Percentiles rank a stretch among this genome's conserved stretches.
Conservation (phyloP, 2,113 vertebrate species). For the Cygnus atratus region DNA sequence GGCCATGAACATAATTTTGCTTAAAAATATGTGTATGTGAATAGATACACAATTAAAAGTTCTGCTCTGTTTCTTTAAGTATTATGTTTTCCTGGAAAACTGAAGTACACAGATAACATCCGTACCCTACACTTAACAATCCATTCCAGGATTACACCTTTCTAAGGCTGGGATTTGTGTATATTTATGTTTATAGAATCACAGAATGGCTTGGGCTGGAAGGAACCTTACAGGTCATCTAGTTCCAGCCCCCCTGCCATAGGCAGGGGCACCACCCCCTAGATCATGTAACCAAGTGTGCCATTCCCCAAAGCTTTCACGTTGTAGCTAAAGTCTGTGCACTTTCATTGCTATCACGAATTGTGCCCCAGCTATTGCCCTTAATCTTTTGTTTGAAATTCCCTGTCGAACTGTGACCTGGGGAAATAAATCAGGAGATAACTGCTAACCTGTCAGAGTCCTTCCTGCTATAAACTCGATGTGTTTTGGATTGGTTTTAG, state of each 20-base stretch:
- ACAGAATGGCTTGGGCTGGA: too few species aligned
- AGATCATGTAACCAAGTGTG: too few species aligned
- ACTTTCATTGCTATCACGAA: accelerated
- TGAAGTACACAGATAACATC: too few species aligned
- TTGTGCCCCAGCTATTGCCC: neutral
- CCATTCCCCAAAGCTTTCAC: neutral
- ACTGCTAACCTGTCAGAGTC: neutral
- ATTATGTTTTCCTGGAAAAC: neutral
- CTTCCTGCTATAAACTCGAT: accelerated
- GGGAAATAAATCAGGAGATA: neutral
- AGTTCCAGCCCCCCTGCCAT: too few species aligned
- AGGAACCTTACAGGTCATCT: too few species aligned
- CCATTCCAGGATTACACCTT: accelerated
- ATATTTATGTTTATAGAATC: too few species aligned
- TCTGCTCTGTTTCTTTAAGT: neutral
- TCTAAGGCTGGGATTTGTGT: accelerated
- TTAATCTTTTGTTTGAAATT: neutral
- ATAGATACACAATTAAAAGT: neutral
- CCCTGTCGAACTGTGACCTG: accelerated
- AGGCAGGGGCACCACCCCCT: too few species aligned
- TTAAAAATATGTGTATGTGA: neutral
- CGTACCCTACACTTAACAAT: accelerated
- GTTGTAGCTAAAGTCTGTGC: accelerated
- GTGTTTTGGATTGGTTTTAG: accelerated
- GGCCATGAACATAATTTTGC: neutral